Conservation (phyloP, 2,797 vertebrate species). For the Eospalax fontanierii region DNA sequence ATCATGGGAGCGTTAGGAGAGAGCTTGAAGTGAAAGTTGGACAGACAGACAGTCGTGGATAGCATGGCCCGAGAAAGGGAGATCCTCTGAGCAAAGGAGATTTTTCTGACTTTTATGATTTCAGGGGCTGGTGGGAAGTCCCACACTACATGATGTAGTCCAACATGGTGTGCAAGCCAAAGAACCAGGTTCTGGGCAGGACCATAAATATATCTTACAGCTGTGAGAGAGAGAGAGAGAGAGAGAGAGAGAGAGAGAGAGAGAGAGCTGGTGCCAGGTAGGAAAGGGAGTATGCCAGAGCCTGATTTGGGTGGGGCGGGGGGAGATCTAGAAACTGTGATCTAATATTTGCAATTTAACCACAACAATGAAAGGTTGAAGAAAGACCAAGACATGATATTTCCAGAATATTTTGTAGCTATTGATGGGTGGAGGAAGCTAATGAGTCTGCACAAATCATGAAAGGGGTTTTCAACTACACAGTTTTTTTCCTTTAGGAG, state of each 20-base stretch:
- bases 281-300: background rate
- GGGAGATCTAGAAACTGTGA: background rate
- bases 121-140: background rate
- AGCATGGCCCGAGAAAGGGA: too few relatives aligned
- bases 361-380: background rate
- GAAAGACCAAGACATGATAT: background rate
- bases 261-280: background rate
- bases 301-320: too few relatives aligned
- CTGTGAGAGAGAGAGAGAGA: background rate
- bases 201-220: background rate
- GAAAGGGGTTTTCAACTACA: background rate
- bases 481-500: conserved; percentile 28
- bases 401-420: background rate
- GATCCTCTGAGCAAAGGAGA: background rate
- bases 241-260: background rate
- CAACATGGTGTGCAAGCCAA: background rate
- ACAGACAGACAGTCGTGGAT: background rate
- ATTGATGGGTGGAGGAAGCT: background rate
- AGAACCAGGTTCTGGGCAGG: background rate
- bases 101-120: background rate
- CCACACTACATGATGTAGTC: background rate
- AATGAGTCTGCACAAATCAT: background rate
- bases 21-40: background rate
- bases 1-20: background rate
- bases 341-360: background rate